A percentile compares a stretch with the other conserved stretches of the same genome.
These are phyloP conservation scores for Drosophila birchii DNA, from an alignment of 2,888 invertebrate genomes.

Conservation along the genomic window DNA sequence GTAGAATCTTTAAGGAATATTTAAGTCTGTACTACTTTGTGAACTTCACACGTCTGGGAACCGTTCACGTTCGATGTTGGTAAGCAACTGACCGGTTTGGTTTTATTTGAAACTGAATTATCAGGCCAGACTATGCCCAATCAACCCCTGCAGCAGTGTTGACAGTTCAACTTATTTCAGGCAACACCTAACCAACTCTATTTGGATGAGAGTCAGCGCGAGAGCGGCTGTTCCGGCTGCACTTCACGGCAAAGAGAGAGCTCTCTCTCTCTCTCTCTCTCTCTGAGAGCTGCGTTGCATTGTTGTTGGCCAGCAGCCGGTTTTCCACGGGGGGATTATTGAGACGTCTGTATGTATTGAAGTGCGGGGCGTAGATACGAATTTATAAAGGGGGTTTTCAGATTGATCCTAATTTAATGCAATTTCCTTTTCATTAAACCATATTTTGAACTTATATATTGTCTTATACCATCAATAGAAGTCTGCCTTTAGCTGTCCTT, in stretches of 20 bases:
- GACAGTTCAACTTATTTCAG: too few species aligned
- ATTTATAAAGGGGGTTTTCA: background rate
- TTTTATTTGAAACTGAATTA: too few species aligned
- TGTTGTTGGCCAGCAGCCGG: slow-evolving; percentile 73
- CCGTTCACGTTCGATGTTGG: too few species aligned
- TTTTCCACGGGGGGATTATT: slow-evolving; percentile 78
- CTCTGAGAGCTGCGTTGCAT: slow-evolving; percentile 38
- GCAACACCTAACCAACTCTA: background rate
- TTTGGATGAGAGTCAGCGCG: background rate
- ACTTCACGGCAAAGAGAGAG: slow-evolving; percentile 19
- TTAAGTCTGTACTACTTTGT: too few species aligned
- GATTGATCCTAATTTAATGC: background rate
- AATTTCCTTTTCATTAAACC: background rate
- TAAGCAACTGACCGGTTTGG: too few species aligned
- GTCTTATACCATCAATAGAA: background rate
- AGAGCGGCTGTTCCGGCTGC: slow-evolving; percentile 4
- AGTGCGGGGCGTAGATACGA: background rate
- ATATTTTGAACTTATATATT: background rate
- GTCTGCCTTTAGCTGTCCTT: background rate
- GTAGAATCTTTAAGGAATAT: too few species aligned
- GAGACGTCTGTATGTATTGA: slow-evolving; percentile 52
- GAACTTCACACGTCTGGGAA: too few species aligned
- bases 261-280: slow-evolving; percentile 17
- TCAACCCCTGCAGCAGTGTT: too few species aligned
- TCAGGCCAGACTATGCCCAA: too few species aligned